phyloP scores from a whole-genome alignment of 92 coral and sea anemone species.

The Diadumene lineata region DNA sequence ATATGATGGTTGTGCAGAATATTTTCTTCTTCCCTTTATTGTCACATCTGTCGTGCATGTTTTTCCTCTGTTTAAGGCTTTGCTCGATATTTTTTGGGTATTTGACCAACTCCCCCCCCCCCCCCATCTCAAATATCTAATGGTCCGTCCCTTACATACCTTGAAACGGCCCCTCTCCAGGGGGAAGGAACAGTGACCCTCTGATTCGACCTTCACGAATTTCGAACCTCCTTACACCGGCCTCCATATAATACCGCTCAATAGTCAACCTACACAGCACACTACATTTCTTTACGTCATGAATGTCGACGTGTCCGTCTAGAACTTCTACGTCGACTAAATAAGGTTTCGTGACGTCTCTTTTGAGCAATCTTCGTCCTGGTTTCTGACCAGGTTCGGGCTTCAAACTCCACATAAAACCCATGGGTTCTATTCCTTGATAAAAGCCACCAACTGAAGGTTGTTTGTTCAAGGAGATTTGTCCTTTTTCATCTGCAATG shows the following conservation, averaged over 20 bases:
- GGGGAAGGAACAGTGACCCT: slow-evolving; percentile 51
- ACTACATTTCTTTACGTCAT: not conserved
- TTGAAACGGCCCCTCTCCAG: slow-evolving; percentile 53
- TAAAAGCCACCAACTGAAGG: slow-evolving; percentile 48
- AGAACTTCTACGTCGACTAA: slow-evolving; percentile 12
- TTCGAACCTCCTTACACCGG: slow-evolving; percentile 46
- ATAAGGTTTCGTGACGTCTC: slow-evolving; percentile 42
- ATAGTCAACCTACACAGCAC: slow-evolving; percentile 31
- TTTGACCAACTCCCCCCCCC: not conserved
- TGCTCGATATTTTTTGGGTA: not conserved
- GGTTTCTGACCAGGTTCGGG: slow-evolving; percentile 45
- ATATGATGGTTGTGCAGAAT: not conserved
- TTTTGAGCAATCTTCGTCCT: slow-evolving; percentile 40
- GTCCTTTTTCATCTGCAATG: slow-evolving; percentile 34
- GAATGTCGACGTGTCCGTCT: slow-evolving; percentile 21
- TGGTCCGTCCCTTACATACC: slow-evolving; percentile 25
- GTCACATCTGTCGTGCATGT: not conserved
- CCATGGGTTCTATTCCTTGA: slow-evolving; percentile 50
- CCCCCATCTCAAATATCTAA: too few relatives aligned
- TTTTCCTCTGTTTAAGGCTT: not conserved
- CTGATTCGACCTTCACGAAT: slow-evolving; percentile 44
- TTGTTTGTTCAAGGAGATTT: slow-evolving; percentile 12
- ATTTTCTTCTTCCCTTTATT: not conserved
- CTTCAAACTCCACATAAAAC: slow-evolving; percentile 50
- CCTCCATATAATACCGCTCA: slow-evolving; percentile 46